phyloP scores from a whole-genome alignment of 2,888 invertebrate species.

The Cistogaster globosa region DNA sequence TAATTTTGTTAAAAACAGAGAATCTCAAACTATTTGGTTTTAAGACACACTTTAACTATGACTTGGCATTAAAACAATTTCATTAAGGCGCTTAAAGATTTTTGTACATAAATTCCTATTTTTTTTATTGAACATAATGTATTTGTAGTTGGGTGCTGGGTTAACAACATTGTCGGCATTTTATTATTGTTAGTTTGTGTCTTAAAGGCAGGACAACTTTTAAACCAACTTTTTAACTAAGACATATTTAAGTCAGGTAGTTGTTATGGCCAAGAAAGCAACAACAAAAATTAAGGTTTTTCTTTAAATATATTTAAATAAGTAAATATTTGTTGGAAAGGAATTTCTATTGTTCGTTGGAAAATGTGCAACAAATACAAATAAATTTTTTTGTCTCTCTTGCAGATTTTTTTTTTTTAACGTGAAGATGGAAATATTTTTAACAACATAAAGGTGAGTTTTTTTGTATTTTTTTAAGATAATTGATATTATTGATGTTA shows the following conservation, averaged over 20 bases:
- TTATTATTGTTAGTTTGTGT: slow-evolving; percentile 28
- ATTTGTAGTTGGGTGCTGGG: slow-evolving; percentile 48
- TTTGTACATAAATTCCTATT: slow-evolving; percentile 1
- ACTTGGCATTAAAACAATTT: background rate
- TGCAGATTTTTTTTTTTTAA: background rate
- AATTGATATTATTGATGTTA: too few relatives aligned
- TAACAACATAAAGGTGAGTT: slow-evolving; percentile 31
- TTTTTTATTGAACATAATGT: background rate
- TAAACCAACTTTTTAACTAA: background rate
- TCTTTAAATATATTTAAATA: slow-evolving; percentile 22
- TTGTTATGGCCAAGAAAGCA: background rate
- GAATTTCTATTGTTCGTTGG: slow-evolving; percentile 52
- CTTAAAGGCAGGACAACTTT: background rate
- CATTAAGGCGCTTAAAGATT: slow-evolving; percentile 39
- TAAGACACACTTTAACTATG: background rate
- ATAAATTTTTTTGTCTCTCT: slow-evolving; percentile 30
- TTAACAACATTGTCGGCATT: slow-evolving; percentile 70
- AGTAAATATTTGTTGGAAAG: slow-evolving; percentile 10
- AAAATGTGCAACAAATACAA: background rate
- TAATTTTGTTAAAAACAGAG: slow-evolving; percentile 37
- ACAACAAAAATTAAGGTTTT: background rate
- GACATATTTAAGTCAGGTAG: slow-evolving; percentile 31
- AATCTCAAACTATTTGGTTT: slow-evolving; percentile 21
- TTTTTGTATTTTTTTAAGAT: too few relatives aligned
- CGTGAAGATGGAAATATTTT: slow-evolving; percentile 12